phyloP scores from a whole-genome alignment of 2,797 vertebrate species.

The Psittacula echo region DNA sequence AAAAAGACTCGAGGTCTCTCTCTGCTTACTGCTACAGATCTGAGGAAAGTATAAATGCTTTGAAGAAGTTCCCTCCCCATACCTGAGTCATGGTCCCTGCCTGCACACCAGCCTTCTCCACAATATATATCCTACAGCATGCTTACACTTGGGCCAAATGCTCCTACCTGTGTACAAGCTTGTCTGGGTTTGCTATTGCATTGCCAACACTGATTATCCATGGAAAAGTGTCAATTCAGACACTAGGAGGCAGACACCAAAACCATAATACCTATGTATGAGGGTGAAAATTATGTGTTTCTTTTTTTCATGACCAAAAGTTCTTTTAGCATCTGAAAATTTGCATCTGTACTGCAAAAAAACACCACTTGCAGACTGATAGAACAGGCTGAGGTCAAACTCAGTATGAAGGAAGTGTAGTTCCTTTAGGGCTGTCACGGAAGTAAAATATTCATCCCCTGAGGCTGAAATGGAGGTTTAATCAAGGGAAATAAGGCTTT shows the following conservation, averaged over 20 bases:
- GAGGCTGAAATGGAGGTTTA: slow-evolving; percentile 46
- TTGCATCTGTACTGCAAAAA: neutral
- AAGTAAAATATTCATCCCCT: slow-evolving; percentile 35
- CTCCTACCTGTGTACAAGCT: neutral
- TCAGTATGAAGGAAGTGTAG: neutral
- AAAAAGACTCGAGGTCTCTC: neutral
- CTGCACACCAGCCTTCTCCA: neutral
- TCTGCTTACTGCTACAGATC: neutral
- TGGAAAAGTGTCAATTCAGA: neutral
- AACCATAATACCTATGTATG: neutral
- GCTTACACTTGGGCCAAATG: neutral
- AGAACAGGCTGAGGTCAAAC: neutral
- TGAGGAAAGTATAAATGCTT: neutral
- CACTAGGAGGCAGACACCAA: neutral
- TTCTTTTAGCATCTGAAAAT: neutral
- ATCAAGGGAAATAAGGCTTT: slow-evolving; percentile 46
- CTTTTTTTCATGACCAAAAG: neutral
- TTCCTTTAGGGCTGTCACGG: neutral
- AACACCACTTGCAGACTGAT: neutral
- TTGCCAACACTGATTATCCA: neutral
- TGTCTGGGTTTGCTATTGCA: neutral
- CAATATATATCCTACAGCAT: neutral
- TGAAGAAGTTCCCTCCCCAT: neutral
- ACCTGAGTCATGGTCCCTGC: neutral
- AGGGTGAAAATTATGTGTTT: neutral